Base-by-base conservation (phyloP, 2,888 invertebrate species). In the Ennomos quercinarius region DNA sequence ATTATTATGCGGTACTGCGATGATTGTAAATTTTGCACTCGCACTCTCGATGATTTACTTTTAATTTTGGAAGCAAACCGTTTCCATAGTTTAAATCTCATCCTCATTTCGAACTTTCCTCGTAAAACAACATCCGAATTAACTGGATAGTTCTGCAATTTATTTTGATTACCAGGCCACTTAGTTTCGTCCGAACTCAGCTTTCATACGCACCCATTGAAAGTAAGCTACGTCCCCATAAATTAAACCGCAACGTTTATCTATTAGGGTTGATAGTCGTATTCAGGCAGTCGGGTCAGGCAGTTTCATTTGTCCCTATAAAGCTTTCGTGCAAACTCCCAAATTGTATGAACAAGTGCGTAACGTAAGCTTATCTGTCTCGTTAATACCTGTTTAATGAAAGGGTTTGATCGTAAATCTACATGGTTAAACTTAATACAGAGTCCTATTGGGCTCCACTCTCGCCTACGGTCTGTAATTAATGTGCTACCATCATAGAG, bases 361-460 rank as follows among this genome's bases (percentile, higher is more conserved):
- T 87, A 86, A 83, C 83, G 83, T 84, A 78, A 80, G 80, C 81
- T 87, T 90, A 90, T 90, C 88, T 89, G 81, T 89, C 87, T 84
- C 86, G 82, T 86, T 89, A 89, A 89, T 91, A 90, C 91, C 89
- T 89, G 86, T 87, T 90, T 91, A 89, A 91, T 91, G 88, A 91
- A 90, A 91, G 89, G 91, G 90, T 89, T 85, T 81, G 89, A 89
- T 90, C 91, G 88, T 91, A 90, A 91, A 91, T 91, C 89, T 88
- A 91, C 87, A 87, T 83, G 85, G 84, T 81, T 84, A 81, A 89
- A 89, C 87, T 89, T 87, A 89, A 87, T 87, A 87, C 82, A 61
- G 80, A 83, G 80, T 86, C 80, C 84, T 87, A 86, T 87, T 88
- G 87, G 87, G 84, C 82, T 83, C 81, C 79, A 74, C 75, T 80